Percentiles rank a stretch among this genome's conserved stretches.
These are phyloP conservation scores for Chromoteleia sp. DNA, from an alignment of 2,888 invertebrate species.

Conservation along the genomic window DNA sequence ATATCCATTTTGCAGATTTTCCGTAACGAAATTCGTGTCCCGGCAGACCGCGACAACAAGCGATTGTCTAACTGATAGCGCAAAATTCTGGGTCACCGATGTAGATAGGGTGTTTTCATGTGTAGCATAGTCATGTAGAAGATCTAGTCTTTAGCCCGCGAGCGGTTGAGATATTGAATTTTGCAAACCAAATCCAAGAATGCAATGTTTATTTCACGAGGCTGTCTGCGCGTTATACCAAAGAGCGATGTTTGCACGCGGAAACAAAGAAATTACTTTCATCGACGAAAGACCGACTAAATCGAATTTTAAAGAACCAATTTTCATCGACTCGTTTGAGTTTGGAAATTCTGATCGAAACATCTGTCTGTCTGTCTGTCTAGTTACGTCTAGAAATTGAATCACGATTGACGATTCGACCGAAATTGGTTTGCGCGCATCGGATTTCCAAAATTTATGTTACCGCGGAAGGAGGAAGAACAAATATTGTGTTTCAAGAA, in stretches of 20 bases:
- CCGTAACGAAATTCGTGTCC: background rate
- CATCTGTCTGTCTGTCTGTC: too few species aligned
- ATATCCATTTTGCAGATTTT: conserved; percentile 1
- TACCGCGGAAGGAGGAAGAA: conserved; percentile 3
- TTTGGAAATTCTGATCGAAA: background rate
- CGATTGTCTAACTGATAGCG: conserved; percentile 56
- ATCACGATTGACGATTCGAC: conserved; percentile 14
- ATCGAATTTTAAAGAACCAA: too few species aligned
- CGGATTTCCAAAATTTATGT: conserved; percentile 35
- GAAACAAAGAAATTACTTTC: conserved; percentile 2
- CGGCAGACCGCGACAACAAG: too few species aligned
- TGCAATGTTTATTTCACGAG: conserved; percentile 28
- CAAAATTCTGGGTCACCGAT: conserved; percentile 74
- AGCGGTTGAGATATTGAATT: conserved; percentile 68
- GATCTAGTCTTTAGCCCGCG: conserved; percentile 81
- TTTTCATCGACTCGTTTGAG: too few species aligned
- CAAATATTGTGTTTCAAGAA: background rate
- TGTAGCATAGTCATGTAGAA: conserved; percentile 83
- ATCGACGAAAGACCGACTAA: too few species aligned
- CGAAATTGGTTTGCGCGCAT: background rate
- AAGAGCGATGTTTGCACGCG: conserved; percentile 29
- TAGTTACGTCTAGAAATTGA: too few species aligned
- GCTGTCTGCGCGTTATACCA: conserved; percentile 43
- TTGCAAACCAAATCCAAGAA: conserved; percentile 48
- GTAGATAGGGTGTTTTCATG: conserved; percentile 85